These are phyloP conservation scores for Spermophilus dauricus DNA, from an alignment of 2,113 vertebrate genomes.

Conservation along the genomic window DNA sequence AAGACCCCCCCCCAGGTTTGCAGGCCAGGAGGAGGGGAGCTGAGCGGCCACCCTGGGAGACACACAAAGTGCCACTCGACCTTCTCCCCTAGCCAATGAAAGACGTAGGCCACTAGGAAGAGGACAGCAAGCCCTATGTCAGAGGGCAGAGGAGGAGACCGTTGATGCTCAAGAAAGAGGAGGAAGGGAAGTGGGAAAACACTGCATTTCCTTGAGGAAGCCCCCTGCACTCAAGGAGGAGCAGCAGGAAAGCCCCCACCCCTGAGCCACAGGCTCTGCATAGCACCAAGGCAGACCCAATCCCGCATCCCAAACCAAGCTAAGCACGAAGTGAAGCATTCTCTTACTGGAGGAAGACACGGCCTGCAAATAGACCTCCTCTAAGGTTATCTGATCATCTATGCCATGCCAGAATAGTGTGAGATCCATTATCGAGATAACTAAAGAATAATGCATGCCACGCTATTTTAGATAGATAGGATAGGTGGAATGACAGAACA, in stretches of 20 bases:
- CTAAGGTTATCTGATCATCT: neutral
- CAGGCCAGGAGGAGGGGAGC: neutral
- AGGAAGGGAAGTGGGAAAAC: neutral
- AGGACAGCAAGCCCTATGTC: neutral
- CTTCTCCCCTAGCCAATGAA: neutral
- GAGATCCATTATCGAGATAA: neutral
- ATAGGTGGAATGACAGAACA: too few relatives aligned
- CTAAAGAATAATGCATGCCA: neutral
- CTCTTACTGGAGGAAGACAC: neutral
- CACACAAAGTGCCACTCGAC: neutral
- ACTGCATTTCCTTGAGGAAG: neutral
- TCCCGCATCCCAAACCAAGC: neutral
- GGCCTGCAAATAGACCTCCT: neutral
- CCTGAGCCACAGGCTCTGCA: too few relatives aligned
- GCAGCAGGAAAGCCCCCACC: neutral
- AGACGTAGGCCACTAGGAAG: neutral
- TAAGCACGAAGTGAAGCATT: neutral
- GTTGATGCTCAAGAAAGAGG: neutral
- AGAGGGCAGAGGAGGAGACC: neutral
- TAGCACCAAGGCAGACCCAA: neutral
- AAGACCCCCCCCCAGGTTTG: neutral
- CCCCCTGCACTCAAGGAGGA: neutral
- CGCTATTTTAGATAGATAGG: neutral
- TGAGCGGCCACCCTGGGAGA: neutral
- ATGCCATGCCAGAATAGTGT: neutral